Conservation (phyloP, 2,113 vertebrate species). For the Zosterops pallidus region DNA sequence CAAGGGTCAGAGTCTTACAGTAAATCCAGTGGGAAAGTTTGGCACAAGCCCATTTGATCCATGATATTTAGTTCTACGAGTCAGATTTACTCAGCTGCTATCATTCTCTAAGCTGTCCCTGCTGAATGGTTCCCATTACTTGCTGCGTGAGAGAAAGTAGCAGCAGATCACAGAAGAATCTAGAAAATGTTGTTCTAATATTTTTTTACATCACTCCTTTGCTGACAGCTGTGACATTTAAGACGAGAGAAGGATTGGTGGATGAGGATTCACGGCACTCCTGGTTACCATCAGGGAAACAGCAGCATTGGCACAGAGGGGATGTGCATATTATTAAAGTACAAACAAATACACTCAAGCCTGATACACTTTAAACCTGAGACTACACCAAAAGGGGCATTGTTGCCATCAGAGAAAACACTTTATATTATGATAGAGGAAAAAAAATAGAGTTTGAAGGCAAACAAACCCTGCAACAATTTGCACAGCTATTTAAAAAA, state of each 20-base stretch:
- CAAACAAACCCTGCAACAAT: background rate
- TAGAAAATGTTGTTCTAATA: constrained; percentile 56
- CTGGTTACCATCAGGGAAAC: background rate
- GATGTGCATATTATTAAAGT: constrained; percentile 36
- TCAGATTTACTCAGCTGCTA: constrained; percentile 61
- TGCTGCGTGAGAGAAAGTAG: constrained; percentile 2
- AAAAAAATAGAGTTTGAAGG: background rate
- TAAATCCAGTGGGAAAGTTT: constrained; percentile 62
- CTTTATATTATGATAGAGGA: background rate
- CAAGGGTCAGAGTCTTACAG: constrained; percentile 64
- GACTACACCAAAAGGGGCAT: background rate
- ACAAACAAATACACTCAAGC: constrained; percentile 2
- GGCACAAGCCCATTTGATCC: constrained; percentile 62
- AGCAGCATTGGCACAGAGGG: background rate
- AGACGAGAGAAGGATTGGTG: constrained; percentile 13
- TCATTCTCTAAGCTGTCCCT: constrained; percentile 44
- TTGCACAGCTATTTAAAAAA: background rate
- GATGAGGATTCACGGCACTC: background rate
- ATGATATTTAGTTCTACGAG: constrained; percentile 63
- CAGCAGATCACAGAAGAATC: constrained; percentile 59
- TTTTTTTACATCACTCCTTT: constrained; percentile 53
- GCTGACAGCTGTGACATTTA: constrained; percentile 64
- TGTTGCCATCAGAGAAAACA: background rate
- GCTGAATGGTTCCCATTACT: constrained; percentile 53
- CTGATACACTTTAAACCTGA: constrained; percentile 21